phyloP scores from a whole-genome alignment of 92 coral and sea anemone species.

The Epizoanthus illoricatus region DNA sequence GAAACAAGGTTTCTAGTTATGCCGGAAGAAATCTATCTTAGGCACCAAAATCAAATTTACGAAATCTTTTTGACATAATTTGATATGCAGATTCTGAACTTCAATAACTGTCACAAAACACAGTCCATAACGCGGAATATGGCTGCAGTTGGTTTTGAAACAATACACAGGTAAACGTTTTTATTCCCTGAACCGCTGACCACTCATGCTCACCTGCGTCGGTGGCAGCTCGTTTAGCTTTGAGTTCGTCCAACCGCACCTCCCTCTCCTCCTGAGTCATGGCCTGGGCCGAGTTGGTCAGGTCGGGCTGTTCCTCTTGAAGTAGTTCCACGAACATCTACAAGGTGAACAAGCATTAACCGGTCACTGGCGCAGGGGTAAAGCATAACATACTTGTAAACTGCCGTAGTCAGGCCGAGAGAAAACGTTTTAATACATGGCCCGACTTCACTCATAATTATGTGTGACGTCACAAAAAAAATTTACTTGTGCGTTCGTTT shows the following conservation, averaged over 20 bases:
- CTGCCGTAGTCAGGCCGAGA: background rate
- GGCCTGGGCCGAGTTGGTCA: constrained; percentile 60
- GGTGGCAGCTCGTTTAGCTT: constrained; percentile 51
- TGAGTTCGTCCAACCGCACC: constrained; percentile 69
- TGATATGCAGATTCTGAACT: no score
- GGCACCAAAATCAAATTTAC: no score
- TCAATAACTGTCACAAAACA: no score
- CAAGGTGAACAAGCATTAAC: background rate
- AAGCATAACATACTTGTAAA: background rate
- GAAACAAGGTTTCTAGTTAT: no score
- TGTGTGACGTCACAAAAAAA: no score
- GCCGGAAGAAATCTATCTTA: no score
- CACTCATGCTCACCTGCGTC: constrained; percentile 58
- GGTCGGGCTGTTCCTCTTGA: constrained; percentile 73
- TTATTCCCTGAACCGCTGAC: background rate
- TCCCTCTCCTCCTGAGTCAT: constrained; percentile 94
- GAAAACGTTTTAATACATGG: no score
- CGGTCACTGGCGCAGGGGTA: background rate
- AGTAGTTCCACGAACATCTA: constrained; percentile 76
- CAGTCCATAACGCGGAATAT: no score
- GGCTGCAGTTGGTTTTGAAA: no score
- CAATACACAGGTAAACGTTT: background rate
- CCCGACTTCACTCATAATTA: no score
- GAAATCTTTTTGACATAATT: no score
- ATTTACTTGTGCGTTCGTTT: no score